Conservation (phyloP, 2,113 vertebrate genomes). For the Corynorhinus townsendii region DNA sequence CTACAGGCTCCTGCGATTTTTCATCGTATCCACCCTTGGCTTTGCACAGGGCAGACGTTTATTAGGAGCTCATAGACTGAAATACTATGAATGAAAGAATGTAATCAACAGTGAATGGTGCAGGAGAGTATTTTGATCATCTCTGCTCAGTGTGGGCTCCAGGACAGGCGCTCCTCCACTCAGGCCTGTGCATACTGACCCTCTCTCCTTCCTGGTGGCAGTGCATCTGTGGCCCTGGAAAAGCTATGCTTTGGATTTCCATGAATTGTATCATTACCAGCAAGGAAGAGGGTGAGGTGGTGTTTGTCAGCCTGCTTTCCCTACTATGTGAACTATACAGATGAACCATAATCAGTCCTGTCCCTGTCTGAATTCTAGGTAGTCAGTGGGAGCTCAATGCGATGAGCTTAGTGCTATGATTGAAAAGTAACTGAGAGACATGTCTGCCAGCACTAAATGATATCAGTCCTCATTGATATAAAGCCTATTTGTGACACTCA, state of each 20-base stretch:
- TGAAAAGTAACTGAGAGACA: background rate
- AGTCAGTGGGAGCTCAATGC: background rate
- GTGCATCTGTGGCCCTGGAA: rapidly evolving
- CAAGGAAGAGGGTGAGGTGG: background rate
- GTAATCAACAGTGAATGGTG: background rate
- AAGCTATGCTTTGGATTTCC: background rate
- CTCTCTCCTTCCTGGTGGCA: too few species aligned
- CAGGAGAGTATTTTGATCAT: background rate
- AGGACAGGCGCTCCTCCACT: rapidly evolving
- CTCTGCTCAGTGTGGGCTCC: background rate
- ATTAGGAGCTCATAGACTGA: background rate
- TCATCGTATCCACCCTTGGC: background rate
- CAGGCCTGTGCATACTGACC: rapidly evolving
- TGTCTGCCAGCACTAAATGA: rapidly evolving
- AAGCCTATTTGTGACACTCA: background rate
- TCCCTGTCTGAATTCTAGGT: background rate
- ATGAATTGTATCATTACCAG: rapidly evolving
- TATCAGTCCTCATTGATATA: rapidly evolving
- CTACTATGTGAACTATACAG: rapidly evolving
- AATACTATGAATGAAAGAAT: background rate
- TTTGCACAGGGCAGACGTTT: background rate
- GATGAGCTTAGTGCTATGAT: background rate
- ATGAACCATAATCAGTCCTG: background rate
- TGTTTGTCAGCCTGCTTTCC: background rate
- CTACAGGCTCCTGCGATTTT: background rate